These are phyloP conservation scores for Isotomurus palustris DNA, from an alignment of 2,888 invertebrate genomes.

Conservation along the genomic window DNA sequence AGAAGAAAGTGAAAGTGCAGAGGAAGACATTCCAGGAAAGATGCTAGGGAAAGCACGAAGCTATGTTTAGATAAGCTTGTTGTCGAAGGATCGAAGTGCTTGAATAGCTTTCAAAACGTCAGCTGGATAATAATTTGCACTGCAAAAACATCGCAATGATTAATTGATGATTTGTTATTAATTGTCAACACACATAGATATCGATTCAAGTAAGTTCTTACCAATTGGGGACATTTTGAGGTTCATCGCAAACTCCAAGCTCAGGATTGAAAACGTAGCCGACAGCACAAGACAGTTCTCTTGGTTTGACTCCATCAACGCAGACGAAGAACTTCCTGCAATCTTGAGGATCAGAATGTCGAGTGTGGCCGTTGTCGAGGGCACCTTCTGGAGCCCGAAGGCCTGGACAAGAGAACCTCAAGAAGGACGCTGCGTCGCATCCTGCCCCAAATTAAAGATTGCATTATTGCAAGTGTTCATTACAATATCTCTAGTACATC, in stretches of 20 bases:
- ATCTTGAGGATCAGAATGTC: constrained; percentile 74
- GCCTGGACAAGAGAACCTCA: constrained; percentile 74
- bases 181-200: not conserved
- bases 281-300: constrained; percentile 47
- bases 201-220: constrained; percentile 52
- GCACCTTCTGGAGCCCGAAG: constrained; percentile 29
- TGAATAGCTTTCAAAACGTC: constrained; percentile 38
- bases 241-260: constrained; percentile 76
- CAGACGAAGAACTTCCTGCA: constrained; percentile 84
- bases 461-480: constrained; percentile 6
- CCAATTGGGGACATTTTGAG: constrained; percentile 88
- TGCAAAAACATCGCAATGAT: constrained; percentile 12
- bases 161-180: not conserved
- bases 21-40: too few species aligned
- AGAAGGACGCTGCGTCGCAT: constrained; percentile 56
- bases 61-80: constrained; percentile 22
- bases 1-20: too few species aligned
- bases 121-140: constrained; percentile 41
- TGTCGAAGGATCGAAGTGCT: constrained; percentile 38
- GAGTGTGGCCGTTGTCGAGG: constrained; percentile 40
- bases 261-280: constrained; percentile 90
- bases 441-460: too few species aligned
- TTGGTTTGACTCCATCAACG: constrained; percentile 32
- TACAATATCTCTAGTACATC: not conserved
- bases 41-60: too few species aligned